A percentile compares a stretch with the other conserved stretches of the same genome.
Conservation (phyloP, 92 coral and sea anemone genomes). For the Siderastrea radians region DNA sequence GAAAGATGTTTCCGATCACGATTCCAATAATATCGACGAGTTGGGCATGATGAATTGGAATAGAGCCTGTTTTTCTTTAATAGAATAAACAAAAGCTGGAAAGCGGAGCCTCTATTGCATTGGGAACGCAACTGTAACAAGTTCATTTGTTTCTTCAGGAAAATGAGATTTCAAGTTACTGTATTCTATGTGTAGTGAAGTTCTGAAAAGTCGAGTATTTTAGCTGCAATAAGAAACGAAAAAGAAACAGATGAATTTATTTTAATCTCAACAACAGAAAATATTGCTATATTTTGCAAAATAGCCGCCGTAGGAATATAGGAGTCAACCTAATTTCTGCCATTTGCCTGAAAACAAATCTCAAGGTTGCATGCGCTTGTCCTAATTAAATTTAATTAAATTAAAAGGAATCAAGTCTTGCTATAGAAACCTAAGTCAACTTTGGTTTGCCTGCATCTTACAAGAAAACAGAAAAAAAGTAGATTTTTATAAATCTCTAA, state of each 20-base stretch:
- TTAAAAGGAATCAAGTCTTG: conserved; percentile 10
- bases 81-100: neutral
- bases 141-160: too few relatives aligned
- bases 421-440: neutral
- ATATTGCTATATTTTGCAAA: neutral
- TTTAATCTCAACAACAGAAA: neutral
- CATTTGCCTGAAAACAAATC: neutral
- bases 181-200: too few relatives aligned
- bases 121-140: too few relatives aligned
- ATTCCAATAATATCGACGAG: conserved; percentile 1
- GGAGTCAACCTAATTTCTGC: neutral
- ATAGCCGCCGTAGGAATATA: neutral
- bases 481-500: neutral
- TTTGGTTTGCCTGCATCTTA: neutral
- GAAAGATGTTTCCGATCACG: conserved; percentile 19
- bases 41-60: neutral
- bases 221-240: neutral
- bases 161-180: too few relatives aligned
- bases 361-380: conserved; percentile 33
- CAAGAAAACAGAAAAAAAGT: neutral
- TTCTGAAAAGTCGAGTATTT: too few relatives aligned
- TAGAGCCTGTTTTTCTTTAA: neutral
- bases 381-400: conserved; percentile 53
- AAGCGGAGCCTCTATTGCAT: too few relatives aligned
- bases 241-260: neutral